Conservation (phyloP, 2,113 vertebrate genomes). For the Podarcis cretensis region DNA sequence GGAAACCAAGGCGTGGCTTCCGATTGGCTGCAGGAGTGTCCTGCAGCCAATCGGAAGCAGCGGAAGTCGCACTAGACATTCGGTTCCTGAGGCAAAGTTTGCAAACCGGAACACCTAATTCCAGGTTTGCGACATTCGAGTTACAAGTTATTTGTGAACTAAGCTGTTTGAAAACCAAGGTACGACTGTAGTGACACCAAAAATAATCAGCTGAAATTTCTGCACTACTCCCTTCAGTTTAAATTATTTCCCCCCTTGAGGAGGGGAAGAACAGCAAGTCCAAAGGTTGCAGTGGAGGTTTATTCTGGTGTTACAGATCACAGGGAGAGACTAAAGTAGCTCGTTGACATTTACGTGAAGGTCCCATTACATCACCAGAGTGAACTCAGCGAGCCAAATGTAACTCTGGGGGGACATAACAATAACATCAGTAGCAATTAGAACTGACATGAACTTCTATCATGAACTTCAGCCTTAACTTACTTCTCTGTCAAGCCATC, state of each 20-base stretch:
- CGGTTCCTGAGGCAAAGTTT: too few species aligned
- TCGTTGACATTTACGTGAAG: conserved; percentile 8
- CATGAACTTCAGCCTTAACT: conserved; percentile 40
- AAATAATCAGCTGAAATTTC: conserved; percentile 26
- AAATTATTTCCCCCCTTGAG: conserved; percentile 59
- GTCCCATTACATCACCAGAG: neutral
- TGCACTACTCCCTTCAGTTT: conserved; percentile 46
- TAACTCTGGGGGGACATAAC: conserved; percentile 35
- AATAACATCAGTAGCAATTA: conserved; percentile 20
- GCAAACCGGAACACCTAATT: too few species aligned
- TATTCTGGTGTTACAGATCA: conserved; percentile 60
- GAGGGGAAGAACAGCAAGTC: conserved; percentile 54
- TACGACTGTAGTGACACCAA: neutral
- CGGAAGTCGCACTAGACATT: too few species aligned
- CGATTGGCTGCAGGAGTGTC: too few species aligned
- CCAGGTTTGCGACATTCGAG: too few species aligned
- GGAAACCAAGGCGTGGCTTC: too few species aligned
- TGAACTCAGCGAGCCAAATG: conserved; percentile 26
- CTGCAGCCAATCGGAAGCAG: too few species aligned
- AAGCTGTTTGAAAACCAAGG: too few species aligned
- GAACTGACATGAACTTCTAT: neutral
- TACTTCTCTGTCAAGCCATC: conserved; percentile 23
- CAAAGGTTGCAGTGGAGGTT: conserved; percentile 56
- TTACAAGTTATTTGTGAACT: too few species aligned
- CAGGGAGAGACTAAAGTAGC: conserved; percentile 37